Evolutionary conservation across 2,888 invertebrate genomes (phyloP).

Genomic region (Sepioteuthis lessoniana): DNA sequence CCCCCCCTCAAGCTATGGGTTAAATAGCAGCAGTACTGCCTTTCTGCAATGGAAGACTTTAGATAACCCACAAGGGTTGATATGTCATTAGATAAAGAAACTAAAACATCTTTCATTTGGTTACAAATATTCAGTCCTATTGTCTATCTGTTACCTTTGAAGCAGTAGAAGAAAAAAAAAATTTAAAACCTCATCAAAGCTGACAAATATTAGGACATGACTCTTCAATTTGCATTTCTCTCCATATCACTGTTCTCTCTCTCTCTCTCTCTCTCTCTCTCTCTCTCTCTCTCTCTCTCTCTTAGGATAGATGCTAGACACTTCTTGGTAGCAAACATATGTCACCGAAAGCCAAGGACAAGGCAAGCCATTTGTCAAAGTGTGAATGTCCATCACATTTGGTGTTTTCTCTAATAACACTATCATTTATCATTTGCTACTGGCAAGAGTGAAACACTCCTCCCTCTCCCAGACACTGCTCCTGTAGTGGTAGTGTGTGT

Average conservation of each 20-base stretch:
- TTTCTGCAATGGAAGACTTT: too few species aligned
- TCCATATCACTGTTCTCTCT: neutral
- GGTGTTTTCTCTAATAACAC: slow-evolving; percentile 45
- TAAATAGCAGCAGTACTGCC: too few species aligned
- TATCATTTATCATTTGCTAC: slow-evolving; percentile 39
- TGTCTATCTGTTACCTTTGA: too few species aligned
- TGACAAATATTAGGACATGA: neutral
- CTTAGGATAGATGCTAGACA: neutral
- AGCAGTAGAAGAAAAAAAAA: too few species aligned
- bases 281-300: neutral
- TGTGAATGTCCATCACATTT: slow-evolving; percentile 46
- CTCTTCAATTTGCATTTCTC: neutral
- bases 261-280: neutral
- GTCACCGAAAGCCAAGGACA: neutral
- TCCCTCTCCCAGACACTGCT: neutral
- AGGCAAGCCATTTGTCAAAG: slow-evolving; percentile 46
- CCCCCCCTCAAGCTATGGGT: too few species aligned
- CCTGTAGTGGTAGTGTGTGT: neutral
- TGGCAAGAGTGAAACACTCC: neutral
- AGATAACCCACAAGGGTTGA: too few species aligned
- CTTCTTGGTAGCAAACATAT: slow-evolving; percentile 33
- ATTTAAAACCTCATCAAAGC: neutral
- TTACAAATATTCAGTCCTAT: neutral
- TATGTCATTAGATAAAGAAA: too few species aligned
- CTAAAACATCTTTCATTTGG: neutral